Percentiles rank a stretch among this genome's conserved stretches.
Evolutionary conservation across 2,797 vertebrate genomes (phyloP).

Genomic region (Corythornis leucogaster): DNA sequence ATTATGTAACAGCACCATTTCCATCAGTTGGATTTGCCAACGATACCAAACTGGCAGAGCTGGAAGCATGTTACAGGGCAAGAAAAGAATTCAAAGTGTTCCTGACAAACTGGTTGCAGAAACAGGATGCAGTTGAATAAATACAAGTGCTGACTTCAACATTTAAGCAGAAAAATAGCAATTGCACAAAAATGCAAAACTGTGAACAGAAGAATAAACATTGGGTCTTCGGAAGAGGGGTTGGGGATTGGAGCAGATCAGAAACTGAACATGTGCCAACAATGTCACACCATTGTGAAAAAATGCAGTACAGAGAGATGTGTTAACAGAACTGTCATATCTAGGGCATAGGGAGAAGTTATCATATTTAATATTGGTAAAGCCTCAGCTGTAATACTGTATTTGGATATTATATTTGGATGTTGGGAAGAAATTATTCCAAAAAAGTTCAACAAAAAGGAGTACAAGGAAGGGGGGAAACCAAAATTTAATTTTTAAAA

Average conservation of each 20-base stretch:
- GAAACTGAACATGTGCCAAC: neutral
- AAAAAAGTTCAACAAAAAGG: neutral
- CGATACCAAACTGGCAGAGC: neutral
- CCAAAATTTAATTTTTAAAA: neutral
- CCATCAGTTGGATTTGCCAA: neutral
- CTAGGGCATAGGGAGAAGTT: constrained; percentile 5
- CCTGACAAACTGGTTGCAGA: constrained; percentile 2
- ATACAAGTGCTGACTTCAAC: neutral
- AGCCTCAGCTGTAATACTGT: neutral
- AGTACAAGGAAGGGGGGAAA: neutral
- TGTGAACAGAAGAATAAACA: neutral
- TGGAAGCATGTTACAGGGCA: neutral
- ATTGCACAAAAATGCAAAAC: neutral
- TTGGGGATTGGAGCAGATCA: neutral
- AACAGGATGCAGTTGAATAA: constrained; percentile 1
- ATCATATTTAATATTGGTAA: neutral
- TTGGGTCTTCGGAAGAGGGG: neutral
- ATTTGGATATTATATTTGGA: neutral
- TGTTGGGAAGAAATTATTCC: neutral
- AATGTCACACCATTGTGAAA: neutral
- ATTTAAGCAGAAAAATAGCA: neutral
- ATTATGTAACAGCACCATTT: neutral
- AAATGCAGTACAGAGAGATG: neutral
- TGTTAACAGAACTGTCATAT: constrained; percentile 42
- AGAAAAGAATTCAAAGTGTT: neutral